phyloP scores from a whole-genome alignment of 2,113 vertebrate species.

The Climacteris rufus region DNA sequence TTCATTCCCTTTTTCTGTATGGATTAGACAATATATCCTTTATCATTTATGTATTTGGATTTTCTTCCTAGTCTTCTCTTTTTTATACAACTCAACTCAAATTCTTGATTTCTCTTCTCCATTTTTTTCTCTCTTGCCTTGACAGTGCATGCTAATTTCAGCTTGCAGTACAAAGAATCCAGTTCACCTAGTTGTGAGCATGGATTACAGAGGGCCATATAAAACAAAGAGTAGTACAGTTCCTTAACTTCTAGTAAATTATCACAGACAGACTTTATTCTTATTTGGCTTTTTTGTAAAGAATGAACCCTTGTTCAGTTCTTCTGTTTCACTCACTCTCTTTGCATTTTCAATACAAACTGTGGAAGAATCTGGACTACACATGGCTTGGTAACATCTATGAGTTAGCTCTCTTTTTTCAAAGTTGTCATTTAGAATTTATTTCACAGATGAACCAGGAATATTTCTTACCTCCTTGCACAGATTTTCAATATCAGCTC shows the following conservation, averaged over 20 bases:
- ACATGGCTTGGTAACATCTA: not conserved
- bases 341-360: not conserved
- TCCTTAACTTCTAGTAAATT: not conserved
- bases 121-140: not conserved
- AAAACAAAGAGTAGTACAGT: not conserved
- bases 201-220: not conserved
- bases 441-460: not conserved
- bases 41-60: not conserved
- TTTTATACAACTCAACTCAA: not conserved
- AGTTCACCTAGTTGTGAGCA: not conserved
- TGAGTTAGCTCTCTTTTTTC: not conserved
- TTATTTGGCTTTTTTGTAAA: not conserved
- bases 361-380: not conserved
- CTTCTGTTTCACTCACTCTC: not conserved
- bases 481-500: slow-evolving; percentile 90
- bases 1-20: not conserved
- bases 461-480: slow-evolving; percentile 87
- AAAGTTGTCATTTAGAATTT: not conserved
- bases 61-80: not conserved
- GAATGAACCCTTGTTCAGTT: not conserved
- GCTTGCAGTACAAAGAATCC: not conserved
- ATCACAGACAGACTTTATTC: not conserved
- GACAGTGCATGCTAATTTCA: not conserved
- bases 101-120: not conserved
- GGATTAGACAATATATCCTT: not conserved